Conservation (phyloP, 2,888 invertebrate genomes). For the Chloroclysta siterata region DNA sequence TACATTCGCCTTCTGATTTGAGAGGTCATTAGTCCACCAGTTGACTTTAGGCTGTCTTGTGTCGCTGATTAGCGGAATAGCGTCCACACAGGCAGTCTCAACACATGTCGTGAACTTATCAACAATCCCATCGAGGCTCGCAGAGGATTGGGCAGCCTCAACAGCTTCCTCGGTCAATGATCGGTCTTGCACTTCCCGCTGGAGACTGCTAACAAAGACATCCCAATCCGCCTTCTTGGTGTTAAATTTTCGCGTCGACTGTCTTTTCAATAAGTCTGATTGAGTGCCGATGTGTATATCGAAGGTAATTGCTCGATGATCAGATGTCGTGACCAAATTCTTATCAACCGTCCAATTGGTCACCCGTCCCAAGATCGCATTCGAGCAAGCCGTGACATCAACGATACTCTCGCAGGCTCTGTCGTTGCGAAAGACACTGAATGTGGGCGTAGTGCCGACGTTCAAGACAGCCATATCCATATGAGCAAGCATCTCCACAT, state of each 20-base stretch:
- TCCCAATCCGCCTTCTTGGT: constrained; percentile 3
- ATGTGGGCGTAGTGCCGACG: too few species aligned
- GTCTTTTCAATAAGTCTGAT: not conserved
- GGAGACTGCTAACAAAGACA: not conserved
- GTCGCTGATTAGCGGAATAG: not conserved
- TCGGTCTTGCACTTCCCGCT: not conserved
- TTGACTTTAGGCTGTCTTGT: not conserved
- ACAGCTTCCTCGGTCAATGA: not conserved
- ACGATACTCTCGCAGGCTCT: too few species aligned
- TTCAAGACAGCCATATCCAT: too few species aligned
- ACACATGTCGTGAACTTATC: not conserved
- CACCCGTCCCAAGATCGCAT: too few species aligned
- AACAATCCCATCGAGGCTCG: not conserved
- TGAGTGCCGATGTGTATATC: too few species aligned
- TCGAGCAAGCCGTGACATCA: too few species aligned
- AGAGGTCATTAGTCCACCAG: not conserved
- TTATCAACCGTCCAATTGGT: too few species aligned
- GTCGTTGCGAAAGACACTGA: too few species aligned
- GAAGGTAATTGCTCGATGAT: too few species aligned
- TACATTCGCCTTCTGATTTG: not conserved
- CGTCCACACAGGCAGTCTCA: not conserved
- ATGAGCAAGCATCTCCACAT: too few species aligned
- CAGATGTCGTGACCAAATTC: too few species aligned
- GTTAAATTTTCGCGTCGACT: not conserved
- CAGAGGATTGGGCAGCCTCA: not conserved